A percentile compares a stretch with the other conserved stretches of the same genome.
phyloP scores from a whole-genome alignment of 2,797 vertebrate genomes.

The Hapalemur alaotrensis region DNA sequence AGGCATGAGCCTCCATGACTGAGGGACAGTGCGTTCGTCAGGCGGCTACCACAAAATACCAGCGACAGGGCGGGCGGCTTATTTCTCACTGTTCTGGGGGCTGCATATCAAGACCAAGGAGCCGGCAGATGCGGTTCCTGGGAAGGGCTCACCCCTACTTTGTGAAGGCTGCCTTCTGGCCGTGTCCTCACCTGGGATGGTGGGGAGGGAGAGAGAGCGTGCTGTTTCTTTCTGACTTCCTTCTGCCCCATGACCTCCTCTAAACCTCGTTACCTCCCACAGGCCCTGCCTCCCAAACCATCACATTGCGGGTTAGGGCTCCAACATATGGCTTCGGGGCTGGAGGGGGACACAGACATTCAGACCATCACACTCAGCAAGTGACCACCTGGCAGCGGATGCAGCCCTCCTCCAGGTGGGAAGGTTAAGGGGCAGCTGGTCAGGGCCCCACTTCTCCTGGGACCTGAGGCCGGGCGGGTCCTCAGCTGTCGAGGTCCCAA shows the following conservation, averaged over 20 bases:
- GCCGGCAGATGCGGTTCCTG: neutral
- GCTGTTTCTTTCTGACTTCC: neutral
- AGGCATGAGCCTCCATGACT: neutral
- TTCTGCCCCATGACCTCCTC: neutral
- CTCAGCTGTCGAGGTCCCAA: fast-evolving
- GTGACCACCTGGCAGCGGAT: neutral
- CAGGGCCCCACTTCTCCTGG: neutral
- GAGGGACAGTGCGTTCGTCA: fast-evolving
- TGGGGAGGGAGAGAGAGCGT: fast-evolving
- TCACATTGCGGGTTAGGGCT: too few relatives aligned
- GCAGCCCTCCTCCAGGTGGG: fast-evolving
- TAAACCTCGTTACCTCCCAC: too few relatives aligned
- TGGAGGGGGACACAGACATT: fast-evolving
- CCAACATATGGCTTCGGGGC: fast-evolving
- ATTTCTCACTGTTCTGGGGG: fast-evolving
- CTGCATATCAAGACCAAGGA: fast-evolving
- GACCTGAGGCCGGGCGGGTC: neutral
- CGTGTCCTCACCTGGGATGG: fast-evolving
- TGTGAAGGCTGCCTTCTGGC: neutral
- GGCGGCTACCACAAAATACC: fast-evolving
- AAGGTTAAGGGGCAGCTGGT: too few relatives aligned
- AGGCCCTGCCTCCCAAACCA: too few relatives aligned
- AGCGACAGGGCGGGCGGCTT: fast-evolving
- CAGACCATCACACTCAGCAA: neutral
- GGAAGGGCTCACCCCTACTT: too few relatives aligned